Evolutionary conservation across 2,888 invertebrate genomes (phyloP).

Genomic region (Drosophila ezoana): DNA sequence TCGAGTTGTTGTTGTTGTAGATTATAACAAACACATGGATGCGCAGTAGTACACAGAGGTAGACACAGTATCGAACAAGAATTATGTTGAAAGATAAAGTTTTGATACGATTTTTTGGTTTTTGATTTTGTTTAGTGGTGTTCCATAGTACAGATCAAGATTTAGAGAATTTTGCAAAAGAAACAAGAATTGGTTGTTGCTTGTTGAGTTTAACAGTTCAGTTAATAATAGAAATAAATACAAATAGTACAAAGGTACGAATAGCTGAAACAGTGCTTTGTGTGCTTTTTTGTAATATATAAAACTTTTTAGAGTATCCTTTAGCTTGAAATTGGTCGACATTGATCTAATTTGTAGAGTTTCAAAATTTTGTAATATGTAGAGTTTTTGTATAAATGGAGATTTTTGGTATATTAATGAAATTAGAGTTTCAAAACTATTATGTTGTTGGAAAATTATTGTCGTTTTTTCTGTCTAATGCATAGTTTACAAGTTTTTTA

Average conservation of each 20-base stretch:
- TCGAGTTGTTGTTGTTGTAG: slow-evolving; percentile 52
- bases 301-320: neutral
- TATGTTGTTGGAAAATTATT: neutral
- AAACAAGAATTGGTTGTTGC: slow-evolving; percentile 75
- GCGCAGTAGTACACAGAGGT: slow-evolving; percentile 48
- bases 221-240: slow-evolving; percentile 38
- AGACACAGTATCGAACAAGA: slow-evolving; percentile 40
- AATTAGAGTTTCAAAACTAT: neutral
- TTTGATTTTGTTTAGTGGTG: slow-evolving; percentile 27
- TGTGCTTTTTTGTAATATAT: slow-evolving; percentile 1
- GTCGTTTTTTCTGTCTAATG: no score
- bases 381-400: neutral
- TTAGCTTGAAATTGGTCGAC: neutral
- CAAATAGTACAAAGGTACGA: slow-evolving; percentile 39
- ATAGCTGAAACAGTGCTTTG: slow-evolving; percentile 64
- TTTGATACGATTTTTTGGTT: slow-evolving; percentile 17
- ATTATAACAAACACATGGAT: slow-evolving; percentile 71
- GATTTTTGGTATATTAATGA: neutral
- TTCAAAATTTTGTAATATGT: neutral
- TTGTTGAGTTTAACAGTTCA: slow-evolving; percentile 67
- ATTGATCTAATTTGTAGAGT: neutral
- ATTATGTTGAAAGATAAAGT: slow-evolving; percentile 37
- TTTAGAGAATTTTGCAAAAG: slow-evolving; percentile 65
- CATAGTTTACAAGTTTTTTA: neutral
- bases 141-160: slow-evolving; percentile 47